Conservation (phyloP, 2,888 invertebrate species). For the Oeneis ivallda region DNA sequence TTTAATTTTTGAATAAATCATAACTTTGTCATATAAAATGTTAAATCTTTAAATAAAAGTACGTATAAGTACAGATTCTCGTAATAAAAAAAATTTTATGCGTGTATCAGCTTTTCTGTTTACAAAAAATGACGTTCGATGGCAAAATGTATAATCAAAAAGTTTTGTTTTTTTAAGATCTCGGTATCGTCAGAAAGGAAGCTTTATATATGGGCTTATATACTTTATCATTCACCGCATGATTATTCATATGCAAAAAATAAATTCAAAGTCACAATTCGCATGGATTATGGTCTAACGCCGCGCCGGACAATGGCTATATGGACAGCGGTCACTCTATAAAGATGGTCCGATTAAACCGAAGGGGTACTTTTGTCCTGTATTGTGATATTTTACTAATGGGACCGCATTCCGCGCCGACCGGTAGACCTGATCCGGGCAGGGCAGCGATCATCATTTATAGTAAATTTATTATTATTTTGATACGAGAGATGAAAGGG, state of each 20-base stretch:
- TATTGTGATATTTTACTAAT: slow-evolving; percentile 77
- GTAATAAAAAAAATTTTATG: no score
- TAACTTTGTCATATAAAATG: no score
- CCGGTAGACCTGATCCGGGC: slow-evolving; percentile 68
- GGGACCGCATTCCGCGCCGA: slow-evolving; percentile 74
- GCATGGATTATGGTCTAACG: slow-evolving; percentile 77
- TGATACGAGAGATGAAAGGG: slow-evolving; percentile 78
- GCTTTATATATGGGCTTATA: slow-evolving; percentile 39
- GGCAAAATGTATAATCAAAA: no score
- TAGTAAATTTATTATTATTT: slow-evolving; percentile 80
- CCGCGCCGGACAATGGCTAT: slow-evolving; percentile 59
- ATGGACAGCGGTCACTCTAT: slow-evolving; percentile 75
- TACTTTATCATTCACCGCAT: slow-evolving; percentile 40
- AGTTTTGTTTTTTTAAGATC: neutral
- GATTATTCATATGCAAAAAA: slow-evolving; percentile 70
- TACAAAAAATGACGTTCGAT: no score
- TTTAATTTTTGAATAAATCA: no score
- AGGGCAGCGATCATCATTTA: slow-evolving; percentile 67
- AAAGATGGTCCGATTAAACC: slow-evolving; percentile 75
- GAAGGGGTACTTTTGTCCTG: slow-evolving; percentile 58
- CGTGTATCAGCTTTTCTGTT: no score
- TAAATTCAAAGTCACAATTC: slow-evolving; percentile 56
- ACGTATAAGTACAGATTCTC: no score
- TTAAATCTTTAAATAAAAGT: no score
- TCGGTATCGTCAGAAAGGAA: slow-evolving; percentile 5